Evolutionary conservation across 2,888 invertebrate species (phyloP), one percentile per base, ranked within the genome.

Genomic region (Morinoia aosen): DNA sequence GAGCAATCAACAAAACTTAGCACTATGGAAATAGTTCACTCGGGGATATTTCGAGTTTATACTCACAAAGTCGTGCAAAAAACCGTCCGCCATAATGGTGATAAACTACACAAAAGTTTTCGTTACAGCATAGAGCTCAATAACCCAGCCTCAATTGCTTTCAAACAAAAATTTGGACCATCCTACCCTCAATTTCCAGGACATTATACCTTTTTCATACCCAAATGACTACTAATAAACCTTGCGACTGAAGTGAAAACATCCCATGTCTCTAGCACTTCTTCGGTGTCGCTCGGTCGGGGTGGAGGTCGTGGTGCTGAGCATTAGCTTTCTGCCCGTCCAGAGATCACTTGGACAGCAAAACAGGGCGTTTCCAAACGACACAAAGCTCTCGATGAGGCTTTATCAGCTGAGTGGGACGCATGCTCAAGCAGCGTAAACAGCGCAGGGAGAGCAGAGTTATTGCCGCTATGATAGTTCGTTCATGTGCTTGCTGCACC

Each of bases 341-440:
- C 19, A 25, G 76, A 33, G 25, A 33, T 76, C 8, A 76, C 25
- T 33, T 33, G 33, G 76, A 33, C 76, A 76, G 76, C 76, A 76
- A 76, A 90, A 90, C 40, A 90, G 90, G 90, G 90, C 90, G 90
- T 90, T 90, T 90, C 90, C 48, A 90, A 90, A 90, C 40, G 40
- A 90, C 90, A 16, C 90, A 90, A 90, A 40, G 90, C 90, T 90
- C 40, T 76, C 76, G 33, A 76, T 76, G 76, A 76, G 76, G 76
- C 76, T 76, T 76, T 76, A 76, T 76, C 76, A 76, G 76, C 76
- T 76, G 25, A 76, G 76, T 76, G 25, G 16, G 33, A 76, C 76
- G 76, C 76, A 33, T 33, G 76, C 76, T 16, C 76, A 76, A 33
- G 76, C 76, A 76, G 76, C 76, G 25, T 33, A 19, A 76, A 76